Base-by-base conservation (phyloP, 2,888 invertebrate species). In the Thelaira solivaga region DNA sequence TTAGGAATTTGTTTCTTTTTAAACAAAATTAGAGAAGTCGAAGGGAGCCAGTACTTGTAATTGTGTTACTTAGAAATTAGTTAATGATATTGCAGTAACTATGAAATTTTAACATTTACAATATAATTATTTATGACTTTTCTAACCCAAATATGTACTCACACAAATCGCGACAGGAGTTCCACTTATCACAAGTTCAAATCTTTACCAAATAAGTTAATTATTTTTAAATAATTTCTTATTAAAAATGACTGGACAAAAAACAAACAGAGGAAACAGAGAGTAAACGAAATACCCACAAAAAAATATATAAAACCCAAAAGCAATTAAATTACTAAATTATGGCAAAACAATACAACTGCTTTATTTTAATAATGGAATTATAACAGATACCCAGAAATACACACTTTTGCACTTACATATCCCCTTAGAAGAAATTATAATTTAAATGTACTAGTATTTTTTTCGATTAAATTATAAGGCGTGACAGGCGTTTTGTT, bases 401-500 rank as follows among this genome's bases (percentile, higher is more conserved):
- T 53, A 62, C 57, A 47, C 72, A 72, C 31, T 61, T 53, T 67
- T 72, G 61, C 47, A 72, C 67, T 76, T 72, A n/a, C n/a, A n/a
- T n/a, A n/a, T n/a, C n/a, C n/a, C 29, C n/a, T 6, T 7, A 61
- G 62, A 62, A 57, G n/a, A 18, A 16, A 22, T 34, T 51, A n/a
- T 65, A 53, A 76, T 69, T 64, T 49, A 62, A 36, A 59, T 69
- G 47, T 22, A n/a, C n/a, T n/a, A n/a, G n/a, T 2, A n/a, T 57
- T 59, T 59, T 36, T 47, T 29, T 62, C 16, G 24, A 34, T 39
- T 61, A 16, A 47, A 59, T 18, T 53, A 11, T 41, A 51, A 61
- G 47, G 78, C 72, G 65, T 74, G 74, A 74, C 78, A 74, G 59
- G 57, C 78, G 64, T 74, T 74, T 78, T 74, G 74, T 78, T 78